Evolutionary conservation across 2,888 invertebrate genomes (phyloP).

Genomic region (Thalpophila matura): DNA sequence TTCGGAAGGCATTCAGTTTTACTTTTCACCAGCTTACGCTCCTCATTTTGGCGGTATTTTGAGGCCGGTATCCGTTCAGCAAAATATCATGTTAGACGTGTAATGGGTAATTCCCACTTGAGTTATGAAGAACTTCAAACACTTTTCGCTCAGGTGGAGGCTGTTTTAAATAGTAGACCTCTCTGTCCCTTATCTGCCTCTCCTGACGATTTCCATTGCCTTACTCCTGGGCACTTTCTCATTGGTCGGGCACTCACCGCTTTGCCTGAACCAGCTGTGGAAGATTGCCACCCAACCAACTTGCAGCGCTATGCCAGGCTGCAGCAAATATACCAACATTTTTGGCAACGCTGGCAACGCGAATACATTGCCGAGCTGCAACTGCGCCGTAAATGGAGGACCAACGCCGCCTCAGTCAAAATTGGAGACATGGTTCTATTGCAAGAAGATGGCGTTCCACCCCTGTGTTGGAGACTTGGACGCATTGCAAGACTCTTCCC

Average conservation of each 20-base stretch:
- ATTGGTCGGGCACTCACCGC: conserved; percentile 1
- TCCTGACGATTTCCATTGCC: background rate
- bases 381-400: background rate
- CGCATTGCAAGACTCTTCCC: background rate
- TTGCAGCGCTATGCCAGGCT: background rate
- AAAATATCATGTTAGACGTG: no score
- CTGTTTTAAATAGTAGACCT: background rate
- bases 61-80: no score
- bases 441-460: background rate
- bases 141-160: no score
- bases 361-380: background rate
- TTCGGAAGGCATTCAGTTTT: background rate
- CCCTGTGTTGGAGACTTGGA: background rate
- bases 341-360: background rate
- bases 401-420: background rate
- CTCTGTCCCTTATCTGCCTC: background rate
- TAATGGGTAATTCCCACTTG: no score
- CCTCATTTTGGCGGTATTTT: no score
- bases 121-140: no score
- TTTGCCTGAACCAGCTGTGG: background rate
- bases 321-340: background rate
- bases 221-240: conserved; percentile 8
- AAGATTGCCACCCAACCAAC: background rate
- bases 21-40: background rate
- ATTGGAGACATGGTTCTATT: background rate